phyloP scores from a whole-genome alignment of 1,140 invertebrate genomes.

The Tetragnatha versicolor region DNA sequence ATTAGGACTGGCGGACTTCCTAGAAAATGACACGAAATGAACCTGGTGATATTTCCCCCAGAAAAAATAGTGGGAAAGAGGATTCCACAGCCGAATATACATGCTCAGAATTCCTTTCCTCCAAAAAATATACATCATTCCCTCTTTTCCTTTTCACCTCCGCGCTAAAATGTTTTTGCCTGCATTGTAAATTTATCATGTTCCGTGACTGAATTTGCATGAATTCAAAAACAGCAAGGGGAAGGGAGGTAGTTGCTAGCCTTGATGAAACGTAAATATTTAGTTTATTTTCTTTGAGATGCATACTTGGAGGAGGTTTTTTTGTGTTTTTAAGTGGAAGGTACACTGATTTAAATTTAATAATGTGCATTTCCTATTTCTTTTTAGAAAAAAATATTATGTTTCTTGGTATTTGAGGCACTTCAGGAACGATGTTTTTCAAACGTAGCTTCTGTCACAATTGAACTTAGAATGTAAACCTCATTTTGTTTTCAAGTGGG shows the following conservation, averaged over 20 bases:
- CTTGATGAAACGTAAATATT: conserved; percentile 46
- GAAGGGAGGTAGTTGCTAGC: neutral
- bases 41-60: conserved; percentile 34
- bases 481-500: too few relatives aligned
- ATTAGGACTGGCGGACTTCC: neutral
- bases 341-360: conserved; percentile 15
- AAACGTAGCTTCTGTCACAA: too few relatives aligned
- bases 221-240: conserved; percentile 25
- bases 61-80: neutral
- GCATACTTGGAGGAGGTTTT: neutral
- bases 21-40: conserved; percentile 25
- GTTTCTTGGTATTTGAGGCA: neutral
- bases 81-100: neutral
- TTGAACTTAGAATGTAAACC: too few relatives aligned
- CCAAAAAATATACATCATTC: neutral
- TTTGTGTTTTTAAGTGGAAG: conserved; percentile 15
- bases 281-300: neutral
- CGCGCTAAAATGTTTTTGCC: neutral
- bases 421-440: too few relatives aligned
- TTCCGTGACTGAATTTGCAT: conserved; percentile 34
- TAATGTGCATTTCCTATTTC: neutral
- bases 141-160: neutral
- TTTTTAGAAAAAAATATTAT: neutral
- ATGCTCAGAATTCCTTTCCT: neutral
- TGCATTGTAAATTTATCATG: conserved; percentile 28